phyloP scores from a whole-genome alignment of 2,888 invertebrate genomes.

The Sarcophaga subvicina region DNA sequence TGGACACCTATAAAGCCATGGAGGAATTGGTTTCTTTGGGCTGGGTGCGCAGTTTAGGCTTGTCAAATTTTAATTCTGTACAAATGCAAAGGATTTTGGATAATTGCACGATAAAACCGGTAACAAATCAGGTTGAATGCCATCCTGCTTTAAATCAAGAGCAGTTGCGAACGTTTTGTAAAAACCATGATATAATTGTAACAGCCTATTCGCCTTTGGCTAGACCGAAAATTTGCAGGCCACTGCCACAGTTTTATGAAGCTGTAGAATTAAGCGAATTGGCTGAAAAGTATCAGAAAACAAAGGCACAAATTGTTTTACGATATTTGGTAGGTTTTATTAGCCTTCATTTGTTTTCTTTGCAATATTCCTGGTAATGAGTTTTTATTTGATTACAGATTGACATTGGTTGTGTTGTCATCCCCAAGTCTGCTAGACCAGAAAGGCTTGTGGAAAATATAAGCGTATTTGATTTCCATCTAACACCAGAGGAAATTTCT shows the following conservation, averaged over 20 bases:
- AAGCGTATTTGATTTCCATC: slow-evolving; percentile 83
- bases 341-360: neutral
- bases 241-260: slow-evolving; percentile 81
- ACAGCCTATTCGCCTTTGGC: slow-evolving; percentile 90
- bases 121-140: slow-evolving; percentile 83
- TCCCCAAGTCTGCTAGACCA: slow-evolving; percentile 83
- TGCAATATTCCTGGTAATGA: slow-evolving; percentile 3
- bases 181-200: slow-evolving; percentile 84
- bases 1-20: slow-evolving; percentile 91
- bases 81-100: slow-evolving; percentile 89
- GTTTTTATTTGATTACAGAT: slow-evolving; percentile 80
- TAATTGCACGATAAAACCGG: slow-evolving; percentile 85
- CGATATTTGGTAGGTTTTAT: slow-evolving; percentile 84
- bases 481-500: slow-evolving; percentile 82
- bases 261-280: slow-evolving; percentile 83
- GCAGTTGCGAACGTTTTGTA: slow-evolving; percentile 87
- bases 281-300: slow-evolving; percentile 85
- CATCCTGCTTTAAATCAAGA: slow-evolving; percentile 87
- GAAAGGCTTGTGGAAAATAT: slow-evolving; percentile 83
- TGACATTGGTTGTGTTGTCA: slow-evolving; percentile 83
- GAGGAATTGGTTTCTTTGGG: slow-evolving; percentile 88
- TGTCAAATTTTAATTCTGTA: slow-evolving; percentile 92
- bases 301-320: slow-evolving; percentile 85
- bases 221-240: slow-evolving; percentile 82
- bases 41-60: slow-evolving; percentile 88